Percentiles rank a stretch among this genome's conserved stretches.
Conservation (phyloP, 92 coral and sea anemone species). For the Scolanthus callimorphus region DNA sequence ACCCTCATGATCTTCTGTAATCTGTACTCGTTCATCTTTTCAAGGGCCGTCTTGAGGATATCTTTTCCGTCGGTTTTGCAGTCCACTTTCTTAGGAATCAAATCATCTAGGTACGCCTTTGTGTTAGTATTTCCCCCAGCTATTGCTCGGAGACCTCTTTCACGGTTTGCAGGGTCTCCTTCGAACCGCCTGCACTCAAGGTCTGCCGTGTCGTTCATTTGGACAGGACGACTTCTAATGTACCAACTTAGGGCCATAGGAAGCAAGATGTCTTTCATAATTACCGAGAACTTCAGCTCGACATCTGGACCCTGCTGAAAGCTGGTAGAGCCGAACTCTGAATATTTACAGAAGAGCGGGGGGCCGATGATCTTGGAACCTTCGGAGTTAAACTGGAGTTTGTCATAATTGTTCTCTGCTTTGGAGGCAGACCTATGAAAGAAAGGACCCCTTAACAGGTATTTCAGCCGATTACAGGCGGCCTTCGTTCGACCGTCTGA, state of each 20-base stretch:
- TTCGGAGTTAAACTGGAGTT: not conserved
- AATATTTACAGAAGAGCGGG: not conserved
- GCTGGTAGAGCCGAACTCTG: not conserved
- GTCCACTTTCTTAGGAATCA: not conserved
- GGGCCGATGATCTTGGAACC: not conserved
- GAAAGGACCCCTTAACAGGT: no score
- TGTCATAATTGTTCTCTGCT: no score
- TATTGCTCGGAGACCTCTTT: not conserved
- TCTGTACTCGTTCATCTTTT: constrained; percentile 30
- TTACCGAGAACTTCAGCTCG: not conserved
- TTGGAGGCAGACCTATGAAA: no score
- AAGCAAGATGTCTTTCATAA: not conserved
- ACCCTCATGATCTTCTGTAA: constrained; percentile 26
- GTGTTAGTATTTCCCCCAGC: not conserved
- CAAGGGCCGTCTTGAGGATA: constrained; percentile 1
- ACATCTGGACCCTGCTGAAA: not conserved
- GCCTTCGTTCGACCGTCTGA: no score
- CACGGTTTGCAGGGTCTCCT: no score
- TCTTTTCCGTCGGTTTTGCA: not conserved
- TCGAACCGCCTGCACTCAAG: no score
- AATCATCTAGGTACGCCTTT: not conserved
- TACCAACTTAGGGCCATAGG: not conserved
- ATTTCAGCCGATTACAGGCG: no score
- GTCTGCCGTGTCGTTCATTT: not conserved
- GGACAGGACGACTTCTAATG: not conserved